Conservation (phyloP, 2,888 invertebrate species). For the Leucoma salicis region DNA sequence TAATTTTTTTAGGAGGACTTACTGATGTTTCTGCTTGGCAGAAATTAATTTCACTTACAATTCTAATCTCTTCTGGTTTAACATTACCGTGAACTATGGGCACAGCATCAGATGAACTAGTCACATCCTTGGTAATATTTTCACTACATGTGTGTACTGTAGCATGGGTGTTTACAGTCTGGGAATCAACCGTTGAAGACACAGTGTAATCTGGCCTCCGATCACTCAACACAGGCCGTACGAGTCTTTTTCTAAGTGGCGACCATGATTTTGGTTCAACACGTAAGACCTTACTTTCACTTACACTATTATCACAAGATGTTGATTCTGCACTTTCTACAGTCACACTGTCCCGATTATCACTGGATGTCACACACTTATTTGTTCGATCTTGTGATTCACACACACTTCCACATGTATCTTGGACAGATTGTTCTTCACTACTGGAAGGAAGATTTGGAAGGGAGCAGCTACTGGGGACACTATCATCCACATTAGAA, state of each 20-base stretch:
- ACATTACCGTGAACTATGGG: slow-evolving; percentile 60
- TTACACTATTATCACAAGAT: slow-evolving; percentile 72
- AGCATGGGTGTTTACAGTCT: slow-evolving; percentile 46
- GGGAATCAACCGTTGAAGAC: slow-evolving; percentile 71
- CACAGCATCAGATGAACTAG: slow-evolving; percentile 75
- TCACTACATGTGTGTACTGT: slow-evolving; percentile 49
- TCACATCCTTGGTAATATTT: slow-evolving; percentile 67
- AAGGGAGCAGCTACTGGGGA: slow-evolving; percentile 17
- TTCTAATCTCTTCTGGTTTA: slow-evolving; percentile 71
- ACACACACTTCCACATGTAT: slow-evolving; percentile 49
- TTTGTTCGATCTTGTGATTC: slow-evolving; percentile 64
- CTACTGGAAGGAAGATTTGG: slow-evolving; percentile 54
- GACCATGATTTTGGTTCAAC: slow-evolving; percentile 54
- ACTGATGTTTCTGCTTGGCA: slow-evolving; percentile 77
- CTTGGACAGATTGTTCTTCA: slow-evolving; percentile 54
- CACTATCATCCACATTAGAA: slow-evolving; percentile 22
- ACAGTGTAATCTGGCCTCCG: slow-evolving; percentile 73
- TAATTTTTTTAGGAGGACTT: slow-evolving; percentile 72
- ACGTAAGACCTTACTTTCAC: slow-evolving; percentile 51
- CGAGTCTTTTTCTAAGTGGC: slow-evolving; percentile 62
- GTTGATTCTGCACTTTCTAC: slow-evolving; percentile 76
- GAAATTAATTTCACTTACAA: slow-evolving; percentile 74
- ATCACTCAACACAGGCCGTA: slow-evolving; percentile 64
- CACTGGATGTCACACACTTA: slow-evolving; percentile 73
- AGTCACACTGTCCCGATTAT: slow-evolving; percentile 66